Evolutionary conservation across 2,888 invertebrate genomes (phyloP).

Genomic region (Cantharis rufa): DNA sequence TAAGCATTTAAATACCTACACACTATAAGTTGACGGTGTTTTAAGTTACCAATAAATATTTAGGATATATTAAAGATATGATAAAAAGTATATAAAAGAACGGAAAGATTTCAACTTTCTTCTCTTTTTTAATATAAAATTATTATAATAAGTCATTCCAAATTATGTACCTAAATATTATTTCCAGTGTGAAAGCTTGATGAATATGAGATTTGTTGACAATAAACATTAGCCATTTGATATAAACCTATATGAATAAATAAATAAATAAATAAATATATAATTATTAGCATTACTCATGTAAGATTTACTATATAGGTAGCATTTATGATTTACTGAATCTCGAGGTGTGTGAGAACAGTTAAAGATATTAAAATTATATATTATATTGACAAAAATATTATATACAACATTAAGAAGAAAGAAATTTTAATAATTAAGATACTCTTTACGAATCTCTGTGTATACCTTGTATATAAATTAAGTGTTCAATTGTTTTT

Average conservation of each 20-base stretch:
- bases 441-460: conserved; percentile 49
- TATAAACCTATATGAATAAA: conserved; percentile 44
- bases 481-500: conserved; percentile 36
- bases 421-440: conserved; percentile 51
- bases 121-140: not conserved
- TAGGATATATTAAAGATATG: conserved; percentile 36
- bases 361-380: conserved; percentile 48
- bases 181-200: conserved; percentile 54
- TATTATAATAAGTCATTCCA: conserved; percentile 51
- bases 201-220: conserved; percentile 56
- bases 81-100: conserved; percentile 41
- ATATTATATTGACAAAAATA: conserved; percentile 48
- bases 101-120: not conserved
- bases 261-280: conserved; percentile 34
- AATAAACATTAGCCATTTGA: conserved; percentile 57
- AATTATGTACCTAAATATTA: conserved; percentile 55
- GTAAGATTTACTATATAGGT: conserved; percentile 49
- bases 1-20: conserved; percentile 52
- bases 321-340: conserved; percentile 54
- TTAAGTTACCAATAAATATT: conserved; percentile 47
- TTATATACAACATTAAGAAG: conserved; percentile 51
- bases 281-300: conserved; percentile 52
- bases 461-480: conserved; percentile 51
- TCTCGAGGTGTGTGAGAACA: conserved; percentile 52
- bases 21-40: conserved; percentile 47